Percentiles rank a stretch among this genome's conserved stretches.
phyloP scores from a whole-genome alignment of 64 coral and sea anemone species.

The Orbicella faveolata region DNA sequence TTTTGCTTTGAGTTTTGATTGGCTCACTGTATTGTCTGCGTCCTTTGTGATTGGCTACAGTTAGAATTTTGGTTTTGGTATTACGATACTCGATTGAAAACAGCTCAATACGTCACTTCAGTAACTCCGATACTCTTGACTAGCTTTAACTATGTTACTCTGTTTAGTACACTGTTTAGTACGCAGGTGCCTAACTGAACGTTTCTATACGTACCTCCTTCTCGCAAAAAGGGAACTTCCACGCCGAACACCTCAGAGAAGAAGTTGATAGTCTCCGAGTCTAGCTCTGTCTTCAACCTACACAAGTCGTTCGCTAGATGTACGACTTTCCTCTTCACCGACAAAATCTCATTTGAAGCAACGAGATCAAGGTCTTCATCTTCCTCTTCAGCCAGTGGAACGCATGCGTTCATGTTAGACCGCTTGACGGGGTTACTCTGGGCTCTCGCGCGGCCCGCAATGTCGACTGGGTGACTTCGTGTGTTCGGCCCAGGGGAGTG shows the following conservation, averaged over 20 bases:
- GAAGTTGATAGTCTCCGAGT: constrained; percentile 77
- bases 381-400: constrained; percentile 78
- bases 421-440: constrained; percentile 10
- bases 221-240: constrained; percentile 57
- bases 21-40: no score
- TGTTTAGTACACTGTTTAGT: no score
- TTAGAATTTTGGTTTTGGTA: no score
- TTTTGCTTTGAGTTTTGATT: no score
- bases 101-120: no score
- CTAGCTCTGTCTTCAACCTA: constrained; percentile 71
- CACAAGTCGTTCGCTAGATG: constrained; percentile 68
- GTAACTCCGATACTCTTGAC: neutral
- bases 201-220: constrained; percentile 40
- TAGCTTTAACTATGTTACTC: neutral
- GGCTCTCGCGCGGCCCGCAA: neutral
- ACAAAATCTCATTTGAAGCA: constrained; percentile 39
- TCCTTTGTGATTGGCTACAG: no score
- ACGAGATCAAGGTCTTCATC: constrained; percentile 64
- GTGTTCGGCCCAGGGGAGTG: neutral
- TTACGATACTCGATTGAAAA: no score
- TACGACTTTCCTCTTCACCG: constrained; percentile 66
- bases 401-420: constrained; percentile 9
- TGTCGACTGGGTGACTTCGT: constrained; percentile 1
- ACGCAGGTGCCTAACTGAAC: neutral
- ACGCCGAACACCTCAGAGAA: constrained; percentile 86